Base-by-base conservation (phyloP, 2,797 vertebrate genomes). In the Columba guinea region DNA sequence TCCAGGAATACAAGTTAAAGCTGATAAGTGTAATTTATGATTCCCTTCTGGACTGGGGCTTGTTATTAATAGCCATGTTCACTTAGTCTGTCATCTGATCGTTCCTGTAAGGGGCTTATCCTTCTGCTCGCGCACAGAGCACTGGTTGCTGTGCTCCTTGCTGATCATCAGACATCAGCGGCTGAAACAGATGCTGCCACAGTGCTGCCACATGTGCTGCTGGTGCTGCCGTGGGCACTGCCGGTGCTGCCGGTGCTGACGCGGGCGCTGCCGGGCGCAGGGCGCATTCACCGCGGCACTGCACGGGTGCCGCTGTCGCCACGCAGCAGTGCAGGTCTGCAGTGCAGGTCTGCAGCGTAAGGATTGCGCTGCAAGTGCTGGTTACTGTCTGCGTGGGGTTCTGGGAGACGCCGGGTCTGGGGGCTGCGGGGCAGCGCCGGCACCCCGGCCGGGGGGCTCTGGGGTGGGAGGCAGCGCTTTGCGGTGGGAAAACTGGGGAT, bases 31-130 rank as follows among this genome's bases (percentile, higher is more conserved):
- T 91, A 82, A 95, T 82, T 73, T 77, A 94, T 95, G 82, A 62
- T 59, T 90, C 53, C 73, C 73, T 82, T 89, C 75, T 85, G 96
- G 87, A 5, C 78, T 2, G 9, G 37, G 69, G 76, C 78, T 83
- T 13, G 3, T 95, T 94, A 93, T 96, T 86, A 96, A 96, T 88
- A 48, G 94, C 84, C 49, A 2, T 30, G 84, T 13, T 96, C 84
- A 22, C 82, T 88, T 62, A 11, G 56, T 26, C 87, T 95, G 89
- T 44, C 95, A 74, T 77, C 82, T 92, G n/a, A 77, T 92, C 94
- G 78, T 60, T 64, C 75, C 89, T 80, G 71, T 34, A 5, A 18
- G 18, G 93, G 65, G 68, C 41, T 96, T 78, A 51, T 91, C 93
- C 87, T 6, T 2, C 32, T 28, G 65, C 77, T 34, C 3, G 68